Base-by-base conservation (phyloP, 2,888 invertebrate species). In the Quadroppia sp. region DNA sequence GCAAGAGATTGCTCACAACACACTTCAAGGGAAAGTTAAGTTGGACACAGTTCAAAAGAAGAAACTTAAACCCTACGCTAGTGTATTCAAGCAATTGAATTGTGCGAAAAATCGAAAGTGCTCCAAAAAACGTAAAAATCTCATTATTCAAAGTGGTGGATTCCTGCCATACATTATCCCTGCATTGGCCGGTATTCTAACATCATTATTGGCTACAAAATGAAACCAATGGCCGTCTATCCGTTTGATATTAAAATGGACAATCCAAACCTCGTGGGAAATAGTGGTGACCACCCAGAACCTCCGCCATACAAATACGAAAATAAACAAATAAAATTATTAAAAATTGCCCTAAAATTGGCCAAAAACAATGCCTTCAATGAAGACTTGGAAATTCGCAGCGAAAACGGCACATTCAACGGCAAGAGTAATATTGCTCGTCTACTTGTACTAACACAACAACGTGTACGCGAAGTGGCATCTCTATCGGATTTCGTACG, bases 1-100 rank as follows among this genome's bases (percentile, higher is more conserved):
- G 11, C 20, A 40, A 25, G 72, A 61, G 42, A 20, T 72, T 17
- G 30, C 72, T 30, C n/a, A 30, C 25, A 72, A 72, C 23, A 17
- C 45, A 9, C 1, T 72, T n/a, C 17, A 61, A 40, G 61, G 61
- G 1, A 72, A 69, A 15, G 11, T 69, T 1, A 30, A 30, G 28
- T 25, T 69, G 15, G 7, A 11, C 13, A 32, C 7, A n/a, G 2
- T n/a, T 25, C 69, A 69, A n/a, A 2, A 15, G 45, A 40, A 25
- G 3, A 69, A 45, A 25, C 2, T 69, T 17, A 30, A 32, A 28
- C 17, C 17, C 1, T 17, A 69, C 40, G 6, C 3, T 3, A 36
- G 40, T n/a, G 9, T 25, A n/a, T 20, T 69, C 1, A 15, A 40
- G 40, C 20, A 13, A 3, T 45, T 69, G 11, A 17, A n/a, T 13